Percentiles rank a stretch among this genome's conserved stretches.
These are phyloP conservation scores for Scortum barcoo DNA, from an alignment of 2,113 vertebrate genomes.

Conservation along the genomic window DNA sequence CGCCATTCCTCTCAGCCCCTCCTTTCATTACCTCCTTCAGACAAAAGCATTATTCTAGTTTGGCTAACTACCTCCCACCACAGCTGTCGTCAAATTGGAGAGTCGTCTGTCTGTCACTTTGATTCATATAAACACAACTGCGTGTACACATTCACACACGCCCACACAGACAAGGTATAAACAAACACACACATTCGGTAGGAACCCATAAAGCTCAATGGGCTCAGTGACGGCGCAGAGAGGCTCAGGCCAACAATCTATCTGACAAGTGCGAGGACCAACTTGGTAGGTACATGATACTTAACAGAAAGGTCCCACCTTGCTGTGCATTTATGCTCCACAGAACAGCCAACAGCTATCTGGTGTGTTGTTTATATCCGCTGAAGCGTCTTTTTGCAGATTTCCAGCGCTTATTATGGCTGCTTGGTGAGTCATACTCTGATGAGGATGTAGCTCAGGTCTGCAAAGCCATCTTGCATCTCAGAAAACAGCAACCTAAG, in stretches of 20 bases:
- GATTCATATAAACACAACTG: background rate
- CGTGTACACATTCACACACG: background rate
- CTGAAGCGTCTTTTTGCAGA: constrained; percentile 9
- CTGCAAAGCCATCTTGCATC: constrained; percentile 32
- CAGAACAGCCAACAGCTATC: constrained; percentile 34
- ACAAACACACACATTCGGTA: background rate
- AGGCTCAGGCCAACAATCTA: background rate
- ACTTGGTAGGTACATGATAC: constrained; percentile 17
- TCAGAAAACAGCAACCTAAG: constrained; percentile 23
- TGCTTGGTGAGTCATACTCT: constrained; percentile 52
- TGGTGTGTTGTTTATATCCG: constrained; percentile 33
- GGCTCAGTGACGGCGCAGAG: constrained; percentile 10
- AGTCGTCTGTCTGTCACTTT: background rate
- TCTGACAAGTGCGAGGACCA: background rate
- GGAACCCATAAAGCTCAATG: constrained; percentile 3
- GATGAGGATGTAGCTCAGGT: constrained; percentile 33
- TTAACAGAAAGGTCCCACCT: constrained; percentile 7
- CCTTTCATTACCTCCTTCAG: background rate
- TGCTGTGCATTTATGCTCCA: background rate
- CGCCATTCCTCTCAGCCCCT: background rate
- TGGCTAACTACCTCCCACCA: constrained; percentile 6
- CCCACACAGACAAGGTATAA: background rate
- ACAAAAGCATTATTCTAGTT: constrained; percentile 20
- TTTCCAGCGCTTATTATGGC: constrained; percentile 26
- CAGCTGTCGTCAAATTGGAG: constrained; percentile 1